Base-by-base conservation (phyloP, 2,797 vertebrate genomes). In the Selene dorsalis region DNA sequence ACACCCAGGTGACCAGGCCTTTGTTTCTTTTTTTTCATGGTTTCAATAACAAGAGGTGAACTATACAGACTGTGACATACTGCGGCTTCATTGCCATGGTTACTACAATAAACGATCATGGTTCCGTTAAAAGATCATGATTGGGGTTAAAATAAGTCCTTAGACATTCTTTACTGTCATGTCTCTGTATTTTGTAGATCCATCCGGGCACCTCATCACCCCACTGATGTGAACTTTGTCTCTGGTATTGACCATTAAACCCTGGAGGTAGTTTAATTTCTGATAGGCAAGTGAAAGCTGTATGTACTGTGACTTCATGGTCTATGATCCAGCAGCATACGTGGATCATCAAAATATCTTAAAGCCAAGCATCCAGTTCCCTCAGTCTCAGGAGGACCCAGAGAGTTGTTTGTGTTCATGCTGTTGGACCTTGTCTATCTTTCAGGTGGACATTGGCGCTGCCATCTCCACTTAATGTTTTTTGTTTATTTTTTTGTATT, bases 401-500 rank as follows among this genome's bases (percentile, higher is more conserved):
- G 53, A 41, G 12, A 26, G 50, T 20, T 75, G 65, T 89, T 91
- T 85, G 75, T 80, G 84, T 87, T 85, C 88, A 71, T 14, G 0
- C 5, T 18, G 60, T 41, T 83, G 75, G 85, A 81, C 74, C 76
- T 75, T 66, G 84, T 86, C 83, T 83, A 52, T 80, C 73, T 73
- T 59, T 67, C 79, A 72, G 76, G 69, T 61, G 75, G 68, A 88
- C 87, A 92, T 81, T 66, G 83, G 65, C 82, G 62, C 75, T 41
- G 69, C 70, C 50, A 73, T 87, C 85, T 92, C 71, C 63, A 86
- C 88, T 78, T 50, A 18, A 57, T 10, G 48, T 69, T 64, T 65
- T 80, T 90, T 90, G 4, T 41, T 39, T 41, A 10, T 39, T 39
- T 39, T 39, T 5, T 32, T 32, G 2, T 32, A 35, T n/a, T 43